phyloP scores from a whole-genome alignment of 1,140 invertebrate species.

The Aphelinus atriplicis region DNA sequence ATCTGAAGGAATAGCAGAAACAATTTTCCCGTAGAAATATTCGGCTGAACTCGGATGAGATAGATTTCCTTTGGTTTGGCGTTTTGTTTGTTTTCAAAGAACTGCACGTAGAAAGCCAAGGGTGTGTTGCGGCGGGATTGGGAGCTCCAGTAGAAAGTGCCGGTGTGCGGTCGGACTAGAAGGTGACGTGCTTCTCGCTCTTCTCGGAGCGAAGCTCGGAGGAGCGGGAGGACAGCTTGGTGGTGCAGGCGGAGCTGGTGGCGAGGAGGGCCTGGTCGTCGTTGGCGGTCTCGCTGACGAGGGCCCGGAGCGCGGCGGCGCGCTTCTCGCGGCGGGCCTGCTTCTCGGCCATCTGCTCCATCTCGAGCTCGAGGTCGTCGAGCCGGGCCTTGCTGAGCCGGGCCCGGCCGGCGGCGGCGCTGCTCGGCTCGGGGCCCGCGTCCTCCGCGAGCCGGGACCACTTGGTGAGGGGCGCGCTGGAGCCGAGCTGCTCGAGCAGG shows the following conservation, averaged over 20 bases:
- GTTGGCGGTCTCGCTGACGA: constrained; percentile 58
- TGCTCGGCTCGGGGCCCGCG: constrained; percentile 34
- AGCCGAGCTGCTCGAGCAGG: constrained; percentile 4
- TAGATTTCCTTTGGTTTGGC: too few relatives aligned
- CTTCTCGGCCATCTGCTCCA: constrained; percentile 64
- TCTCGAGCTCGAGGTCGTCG: constrained; percentile 64
- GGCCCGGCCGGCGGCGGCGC: constrained; percentile 58
- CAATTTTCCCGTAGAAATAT: too few relatives aligned
- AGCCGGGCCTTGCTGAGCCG: constrained; percentile 61
- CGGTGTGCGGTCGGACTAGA: constrained; percentile 38
- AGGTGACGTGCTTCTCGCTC: constrained; percentile 55
- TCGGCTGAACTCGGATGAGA: too few relatives aligned
- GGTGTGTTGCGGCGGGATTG: too few relatives aligned
- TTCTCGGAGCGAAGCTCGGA: constrained; percentile 38
- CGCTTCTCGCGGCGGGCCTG: constrained; percentile 63
- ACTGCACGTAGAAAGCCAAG: too few relatives aligned
- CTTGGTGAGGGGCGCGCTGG: constrained; percentile 43
- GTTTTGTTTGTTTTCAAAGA: too few relatives aligned
- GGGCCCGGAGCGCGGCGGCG: constrained; percentile 57
- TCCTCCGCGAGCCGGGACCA: constrained; percentile 59
- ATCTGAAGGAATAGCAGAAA: too few relatives aligned
- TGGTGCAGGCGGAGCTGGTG: constrained; percentile 44
- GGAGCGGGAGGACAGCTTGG: constrained; percentile 17
- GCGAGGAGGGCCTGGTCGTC: constrained; percentile 40
- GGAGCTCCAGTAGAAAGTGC: too few relatives aligned